These are phyloP conservation scores for Trissolcus basalis DNA, from an alignment of 1,140 invertebrate species.

Conservation along the genomic window DNA sequence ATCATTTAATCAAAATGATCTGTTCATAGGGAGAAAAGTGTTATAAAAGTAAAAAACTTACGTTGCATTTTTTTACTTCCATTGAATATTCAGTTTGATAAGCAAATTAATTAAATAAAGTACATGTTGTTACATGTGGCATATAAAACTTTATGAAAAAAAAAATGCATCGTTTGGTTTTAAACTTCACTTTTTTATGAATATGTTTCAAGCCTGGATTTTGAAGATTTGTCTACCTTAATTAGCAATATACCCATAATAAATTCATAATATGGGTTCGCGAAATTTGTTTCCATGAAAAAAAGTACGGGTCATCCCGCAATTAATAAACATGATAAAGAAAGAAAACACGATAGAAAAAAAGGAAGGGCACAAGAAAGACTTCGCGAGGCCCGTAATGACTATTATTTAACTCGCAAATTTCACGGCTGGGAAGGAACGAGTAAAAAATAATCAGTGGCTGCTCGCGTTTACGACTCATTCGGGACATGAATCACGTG, in stretches of 20 bases:
- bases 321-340: conserved; percentile 20
- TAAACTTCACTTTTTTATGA: too few relatives aligned
- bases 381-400: conserved; percentile 38
- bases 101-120: too few relatives aligned
- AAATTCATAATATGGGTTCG: not conserved
- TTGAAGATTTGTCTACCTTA: too few relatives aligned
- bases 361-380: conserved; percentile 14
- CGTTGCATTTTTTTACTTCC: too few relatives aligned
- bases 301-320: not conserved
- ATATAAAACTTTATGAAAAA: too few relatives aligned
- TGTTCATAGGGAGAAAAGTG: too few relatives aligned
- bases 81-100: too few relatives aligned
- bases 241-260: not conserved
- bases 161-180: too few relatives aligned
- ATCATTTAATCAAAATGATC: too few relatives aligned
- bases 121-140: too few relatives aligned
- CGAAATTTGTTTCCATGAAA: not conserved
- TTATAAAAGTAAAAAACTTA: too few relatives aligned
- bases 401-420: conserved; percentile 59
- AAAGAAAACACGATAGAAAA: conserved; percentile 13
- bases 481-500: conserved; percentile 48
- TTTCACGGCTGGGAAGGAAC: conserved; percentile 43
- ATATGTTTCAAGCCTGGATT: too few relatives aligned
- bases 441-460: conserved; percentile 52
- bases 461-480: conserved; percentile 53